Percentiles rank a stretch among this genome's conserved stretches.
Conservation (phyloP, 2,797 vertebrate genomes). For the Phoebastria nigripes region DNA sequence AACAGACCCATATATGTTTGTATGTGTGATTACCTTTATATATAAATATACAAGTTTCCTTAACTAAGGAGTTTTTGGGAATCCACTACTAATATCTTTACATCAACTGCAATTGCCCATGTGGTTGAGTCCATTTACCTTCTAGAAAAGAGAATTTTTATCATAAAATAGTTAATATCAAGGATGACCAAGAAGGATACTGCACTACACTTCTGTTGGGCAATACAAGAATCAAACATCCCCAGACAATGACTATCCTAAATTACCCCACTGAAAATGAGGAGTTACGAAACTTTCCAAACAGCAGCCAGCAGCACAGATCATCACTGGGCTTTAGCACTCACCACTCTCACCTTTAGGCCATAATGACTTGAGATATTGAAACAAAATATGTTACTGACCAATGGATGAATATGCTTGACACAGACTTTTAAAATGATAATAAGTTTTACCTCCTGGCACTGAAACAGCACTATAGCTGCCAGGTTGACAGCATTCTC, state of each 20-base stretch:
- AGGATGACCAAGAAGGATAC: neutral
- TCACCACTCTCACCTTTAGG: neutral
- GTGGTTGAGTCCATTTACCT: neutral
- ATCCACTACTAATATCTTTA: neutral
- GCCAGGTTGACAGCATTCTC: neutral
- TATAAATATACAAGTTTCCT: neutral
- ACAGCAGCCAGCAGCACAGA: neutral
- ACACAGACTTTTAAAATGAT: neutral
- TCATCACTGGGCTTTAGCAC: neutral
- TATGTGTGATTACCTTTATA: neutral
- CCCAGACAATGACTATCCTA: neutral
- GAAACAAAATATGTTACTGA: neutral
- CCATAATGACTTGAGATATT: neutral
- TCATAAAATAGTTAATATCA: neutral
- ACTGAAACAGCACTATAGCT: neutral
- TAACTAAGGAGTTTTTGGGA: neutral
- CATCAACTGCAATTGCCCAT: neutral
- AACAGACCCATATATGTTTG: neutral
- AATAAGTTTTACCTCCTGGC: neutral
- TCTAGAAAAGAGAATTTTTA: neutral
- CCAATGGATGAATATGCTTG: neutral
- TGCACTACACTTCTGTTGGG: neutral
- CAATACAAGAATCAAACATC: neutral
- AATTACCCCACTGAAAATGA: neutral
- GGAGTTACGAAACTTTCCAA: neutral